Conservation (phyloP, 2,797 vertebrate species). For the Syngnathus acus region DNA sequence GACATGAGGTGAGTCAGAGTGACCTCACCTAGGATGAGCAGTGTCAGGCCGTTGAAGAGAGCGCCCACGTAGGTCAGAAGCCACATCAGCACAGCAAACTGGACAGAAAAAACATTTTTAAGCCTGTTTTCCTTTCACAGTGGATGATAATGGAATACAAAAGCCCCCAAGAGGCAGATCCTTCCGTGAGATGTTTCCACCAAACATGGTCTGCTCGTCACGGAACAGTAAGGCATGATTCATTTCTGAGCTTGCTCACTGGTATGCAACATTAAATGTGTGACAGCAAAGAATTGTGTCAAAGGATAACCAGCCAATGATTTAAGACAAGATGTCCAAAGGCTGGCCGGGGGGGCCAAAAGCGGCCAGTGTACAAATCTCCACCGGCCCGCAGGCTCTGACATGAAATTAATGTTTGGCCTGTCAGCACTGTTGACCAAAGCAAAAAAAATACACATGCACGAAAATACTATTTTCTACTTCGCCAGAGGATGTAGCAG, state of each 20-base stretch:
- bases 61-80: conserved; percentile 98
- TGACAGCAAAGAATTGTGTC: neutral
- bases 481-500: no score
- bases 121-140: neutral
- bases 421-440: no score
- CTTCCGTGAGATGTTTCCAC: neutral
- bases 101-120: conserved; percentile 21
- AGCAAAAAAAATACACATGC: no score
- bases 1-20: conserved; percentile 10
- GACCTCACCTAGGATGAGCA: conserved; percentile 92
- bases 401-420: no score
- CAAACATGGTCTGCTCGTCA: neutral
- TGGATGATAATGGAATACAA: neutral
- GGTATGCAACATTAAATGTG: neutral
- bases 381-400: no score
- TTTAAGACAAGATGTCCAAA: no score
- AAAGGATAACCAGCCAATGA: neutral
- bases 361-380: no score
- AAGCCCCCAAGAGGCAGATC: neutral
- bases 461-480: no score
- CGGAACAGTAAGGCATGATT: neutral
- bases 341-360: no score
- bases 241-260: neutral
- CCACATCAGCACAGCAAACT: conserved; percentile 99
- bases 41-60: conserved; percentile 96